Conservation (phyloP, 2,888 invertebrate genomes). For the Andrena bicolor region DNA sequence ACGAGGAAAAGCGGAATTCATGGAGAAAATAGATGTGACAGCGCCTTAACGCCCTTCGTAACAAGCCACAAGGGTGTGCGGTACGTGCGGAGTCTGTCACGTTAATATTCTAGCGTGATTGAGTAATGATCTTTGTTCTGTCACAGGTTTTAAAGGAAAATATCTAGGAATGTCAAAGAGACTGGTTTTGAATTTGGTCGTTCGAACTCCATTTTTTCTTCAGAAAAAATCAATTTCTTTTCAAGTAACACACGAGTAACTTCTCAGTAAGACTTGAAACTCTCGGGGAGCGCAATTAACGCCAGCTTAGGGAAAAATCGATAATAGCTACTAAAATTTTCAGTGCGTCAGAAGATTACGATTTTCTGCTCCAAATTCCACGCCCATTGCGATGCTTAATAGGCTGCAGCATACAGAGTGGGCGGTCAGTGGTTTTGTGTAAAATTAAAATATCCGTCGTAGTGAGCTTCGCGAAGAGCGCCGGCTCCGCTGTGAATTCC, state of each 20-base stretch:
- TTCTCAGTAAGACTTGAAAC: too few relatives aligned
- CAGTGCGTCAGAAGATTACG: not conserved
- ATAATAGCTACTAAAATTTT: not conserved
- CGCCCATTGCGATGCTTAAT: not conserved
- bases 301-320: too few relatives aligned
- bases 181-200: too few relatives aligned
- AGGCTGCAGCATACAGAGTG: not conserved
- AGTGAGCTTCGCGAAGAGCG: conserved; percentile 1
- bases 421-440: conserved; percentile 12
- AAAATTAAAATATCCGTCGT: conserved; percentile 41
- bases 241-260: too few relatives aligned
- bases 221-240: too few relatives aligned
- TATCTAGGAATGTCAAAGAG: not conserved
- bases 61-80: conserved; percentile 46
- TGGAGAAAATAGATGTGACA: conserved; percentile 39
- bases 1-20: conserved; percentile 31
- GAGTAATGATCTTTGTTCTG: conserved; percentile 6
- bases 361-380: conserved; percentile 20
- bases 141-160: conserved; percentile 1
- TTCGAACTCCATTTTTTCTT: too few relatives aligned
- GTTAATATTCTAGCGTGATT: conserved; percentile 48
- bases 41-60: conserved; percentile 34
- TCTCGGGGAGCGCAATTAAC: too few relatives aligned
- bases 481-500: conserved; percentile 6
- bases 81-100: conserved; percentile 33